phyloP scores from a whole-genome alignment of 2,797 vertebrate genomes.

The Cuculus canorus region DNA sequence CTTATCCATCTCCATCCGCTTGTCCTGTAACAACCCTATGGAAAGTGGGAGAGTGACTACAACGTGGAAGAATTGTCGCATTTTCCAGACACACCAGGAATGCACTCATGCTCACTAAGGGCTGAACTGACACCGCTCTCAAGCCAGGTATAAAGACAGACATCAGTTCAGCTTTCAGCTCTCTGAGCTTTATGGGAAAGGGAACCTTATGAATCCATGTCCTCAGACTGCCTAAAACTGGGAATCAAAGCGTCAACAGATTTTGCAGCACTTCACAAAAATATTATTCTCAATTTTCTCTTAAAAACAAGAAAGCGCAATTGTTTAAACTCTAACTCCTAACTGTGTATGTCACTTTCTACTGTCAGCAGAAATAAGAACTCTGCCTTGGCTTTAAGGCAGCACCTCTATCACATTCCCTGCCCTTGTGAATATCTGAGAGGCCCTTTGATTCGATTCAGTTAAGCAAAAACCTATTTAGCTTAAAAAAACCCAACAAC shows the following conservation, averaged over 20 bases:
- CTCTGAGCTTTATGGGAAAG: not conserved
- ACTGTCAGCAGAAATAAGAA: not conserved
- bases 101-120: not conserved
- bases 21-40: constrained; percentile 89
- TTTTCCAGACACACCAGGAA: not conserved
- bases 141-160: not conserved
- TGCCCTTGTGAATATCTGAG: not conserved
- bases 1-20: constrained; percentile 92
- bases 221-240: not conserved
- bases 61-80: not conserved
- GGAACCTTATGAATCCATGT: fast-evolving
- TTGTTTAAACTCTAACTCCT: not conserved
- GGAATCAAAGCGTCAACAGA: not conserved
- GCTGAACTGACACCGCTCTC: not conserved
- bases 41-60: not conserved
- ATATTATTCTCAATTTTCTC: not conserved
- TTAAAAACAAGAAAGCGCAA: not conserved
- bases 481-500: not conserved
- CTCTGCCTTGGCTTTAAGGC: not conserved
- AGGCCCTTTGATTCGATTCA: not conserved
- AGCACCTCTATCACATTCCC: not conserved
- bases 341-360: not conserved
- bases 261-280: not conserved
- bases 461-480: not conserved
- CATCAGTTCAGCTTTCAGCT: not conserved